Evolutionary conservation across 2,797 vertebrate species (phyloP), one percentile per base, ranked within the genome.

Genomic region (Parauchenoglanis ngamensis): DNA sequence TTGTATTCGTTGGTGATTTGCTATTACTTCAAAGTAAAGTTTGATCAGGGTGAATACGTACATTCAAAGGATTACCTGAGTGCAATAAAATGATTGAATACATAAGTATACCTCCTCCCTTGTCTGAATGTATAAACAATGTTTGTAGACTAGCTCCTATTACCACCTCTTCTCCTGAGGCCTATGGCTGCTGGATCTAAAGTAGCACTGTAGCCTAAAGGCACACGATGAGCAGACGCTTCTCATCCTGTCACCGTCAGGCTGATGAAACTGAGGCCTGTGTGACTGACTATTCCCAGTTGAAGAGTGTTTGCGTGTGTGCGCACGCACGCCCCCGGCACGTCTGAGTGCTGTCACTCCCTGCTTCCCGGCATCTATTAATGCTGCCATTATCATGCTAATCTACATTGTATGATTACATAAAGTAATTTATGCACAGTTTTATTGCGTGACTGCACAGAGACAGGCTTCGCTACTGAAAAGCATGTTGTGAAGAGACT

Each of bases 381-480:
- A 98, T 95, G 96, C 97, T 96, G 95, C 97, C 97, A 99, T 99
- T 99, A 99, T 99, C 97, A 99, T 99, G 98, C 97, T 98, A 99
- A 99, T 99, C 97, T 97, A 96, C 96, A 96, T 97, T 98, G 97
- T 98, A 97, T 98, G 97, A 98, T 98, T 98, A 98, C 97, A 98
- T 97, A 97, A 95, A 97, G 97, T 98, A 98, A 99, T 99, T 98
- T 99, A 99, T 98, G 96, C 98, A 97, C 96, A 96, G 94, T 96
- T 95, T 96, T 96, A 96, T 96, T 96, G 96, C 95, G 94, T 95
- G 96, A 95, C 97, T 96, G 96, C 92, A 93, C 93, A 92, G 93
- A 93, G 93, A 97, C 95, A 95, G 95, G 93, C 93, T 93, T 95
- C 93, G 94, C 92, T 91, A 91, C 94, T 94, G 94, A 94, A 92